Base-by-base conservation (phyloP, 2,797 vertebrate genomes). In the Muscicapa comitata region DNA sequence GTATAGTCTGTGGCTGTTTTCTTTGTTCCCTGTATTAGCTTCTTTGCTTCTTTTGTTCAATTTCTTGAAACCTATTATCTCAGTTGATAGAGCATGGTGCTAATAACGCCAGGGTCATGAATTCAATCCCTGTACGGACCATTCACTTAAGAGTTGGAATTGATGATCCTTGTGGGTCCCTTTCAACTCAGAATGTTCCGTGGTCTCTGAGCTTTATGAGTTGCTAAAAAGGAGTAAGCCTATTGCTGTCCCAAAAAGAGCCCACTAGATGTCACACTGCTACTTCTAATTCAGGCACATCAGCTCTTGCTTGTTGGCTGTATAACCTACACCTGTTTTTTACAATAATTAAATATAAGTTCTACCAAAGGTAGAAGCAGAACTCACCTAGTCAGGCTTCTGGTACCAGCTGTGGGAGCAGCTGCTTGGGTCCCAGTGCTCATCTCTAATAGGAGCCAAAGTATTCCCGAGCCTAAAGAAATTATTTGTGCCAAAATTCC, bases 201-300 rank as follows among this genome's bases (percentile, higher is more conserved):
- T 53, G 33, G 19, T 33, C 11, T 54, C 29, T 0, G 1, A 66
- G 23, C 28, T 66, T 65, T 71, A 25, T 3, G 43, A 47, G 14
- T 54, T 50, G 61, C 45, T 67, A 7, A n/a, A 45, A 54, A 33
- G 48, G 8, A 75, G 19, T 40, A 25, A 45, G 47, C 14, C 42
- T 29, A 6, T 24, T 85, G 83, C 90, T 91, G 25, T 87, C 6
- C 14, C 43, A 1, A 6, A 11, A 63, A 28, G 5, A 29, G 42
- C 31, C 95, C 95, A 91, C 80, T 86, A 94, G 96, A 33, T 96
- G 96, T 94, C 96, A 91, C 35, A 38, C 86, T 85, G 58, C 35
- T 80, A 58, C 84, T 62, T 79, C 75, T 35, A 18, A 72, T 53
- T 8, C 3, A 2, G 42, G 23, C 33, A 11, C 26, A 37, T 31